These are phyloP conservation scores for Heterodera filipjevi DNA, from an alignment of 2,888 invertebrate genomes.

Conservation along the genomic window DNA sequence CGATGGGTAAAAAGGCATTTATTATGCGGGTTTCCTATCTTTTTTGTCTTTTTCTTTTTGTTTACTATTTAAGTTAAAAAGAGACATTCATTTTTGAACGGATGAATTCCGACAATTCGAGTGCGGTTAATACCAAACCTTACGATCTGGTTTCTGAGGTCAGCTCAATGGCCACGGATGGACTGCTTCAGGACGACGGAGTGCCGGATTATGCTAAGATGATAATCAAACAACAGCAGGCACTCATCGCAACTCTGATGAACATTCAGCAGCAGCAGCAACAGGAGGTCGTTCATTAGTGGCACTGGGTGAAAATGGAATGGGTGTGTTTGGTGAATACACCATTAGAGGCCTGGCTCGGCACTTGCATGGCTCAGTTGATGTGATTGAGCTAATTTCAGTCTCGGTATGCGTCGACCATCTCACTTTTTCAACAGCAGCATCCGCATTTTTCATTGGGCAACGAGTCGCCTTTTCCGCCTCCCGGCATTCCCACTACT, in stretches of 20 bases:
- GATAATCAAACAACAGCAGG: not conserved
- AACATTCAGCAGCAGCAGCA: not conserved
- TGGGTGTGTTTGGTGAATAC: too few relatives aligned
- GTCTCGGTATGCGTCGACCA: slow-evolving; percentile 6
- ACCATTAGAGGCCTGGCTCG: too few relatives aligned
- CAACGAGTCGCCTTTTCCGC: not conserved
- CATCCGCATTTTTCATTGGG: not conserved
- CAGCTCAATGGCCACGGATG: not conserved
- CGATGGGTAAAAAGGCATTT: too few relatives aligned
- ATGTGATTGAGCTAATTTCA: too few relatives aligned
- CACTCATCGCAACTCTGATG: not conserved
- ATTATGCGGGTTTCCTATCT: not conserved
- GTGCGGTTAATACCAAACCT: not conserved
- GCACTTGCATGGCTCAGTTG: too few relatives aligned
- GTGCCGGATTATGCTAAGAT: not conserved
- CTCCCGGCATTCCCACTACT: not conserved
- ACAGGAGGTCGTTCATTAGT: not conserved
- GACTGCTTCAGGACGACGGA: not conserved
- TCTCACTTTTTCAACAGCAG: not conserved
- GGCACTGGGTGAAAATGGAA: too few relatives aligned
- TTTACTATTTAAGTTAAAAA: not conserved
- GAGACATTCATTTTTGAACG: too few relatives aligned
- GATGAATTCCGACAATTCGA: not conserved
- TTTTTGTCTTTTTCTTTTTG: not conserved
- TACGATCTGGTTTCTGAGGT: not conserved